phyloP scores from a whole-genome alignment of 2,888 invertebrate genomes.

The Eilema griseolum region DNA sequence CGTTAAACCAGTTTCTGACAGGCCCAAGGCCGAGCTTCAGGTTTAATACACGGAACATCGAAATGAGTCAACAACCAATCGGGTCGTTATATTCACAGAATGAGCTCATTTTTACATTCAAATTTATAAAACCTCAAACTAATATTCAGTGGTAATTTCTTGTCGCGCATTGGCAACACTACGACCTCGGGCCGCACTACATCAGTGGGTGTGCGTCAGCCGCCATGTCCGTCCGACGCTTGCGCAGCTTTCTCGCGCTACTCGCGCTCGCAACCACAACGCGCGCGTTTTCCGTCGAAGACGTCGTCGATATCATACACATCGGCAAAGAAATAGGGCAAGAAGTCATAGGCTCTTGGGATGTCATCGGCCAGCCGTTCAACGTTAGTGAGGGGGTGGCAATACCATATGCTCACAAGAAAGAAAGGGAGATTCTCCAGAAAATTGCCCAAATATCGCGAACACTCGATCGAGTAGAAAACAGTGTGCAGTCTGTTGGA shows the following conservation, averaged over 20 bases:
- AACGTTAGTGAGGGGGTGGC: conserved; percentile 85
- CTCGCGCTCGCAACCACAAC: conserved; percentile 62
- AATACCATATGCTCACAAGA: conserved; percentile 87
- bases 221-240: conserved; percentile 74
- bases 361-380: conserved; percentile 87
- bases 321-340: conserved; percentile 88
- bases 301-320: conserved; percentile 88
- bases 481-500: conserved; percentile 66
- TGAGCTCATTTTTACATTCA: neutral
- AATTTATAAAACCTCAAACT: neutral
- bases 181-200: conserved; percentile 61
- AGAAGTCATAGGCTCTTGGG: conserved; percentile 88
- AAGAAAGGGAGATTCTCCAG: conserved; percentile 88
- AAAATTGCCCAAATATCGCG: conserved; percentile 72
- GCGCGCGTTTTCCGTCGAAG: conserved; percentile 82
- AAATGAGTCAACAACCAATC: neutral
- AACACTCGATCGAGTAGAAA: conserved; percentile 69
- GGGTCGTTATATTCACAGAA: conserved; percentile 3
- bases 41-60: conserved; percentile 1
- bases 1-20: conserved; percentile 8
- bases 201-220: conserved; percentile 73
- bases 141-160: conserved; percentile 8
- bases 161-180: conserved; percentile 50
- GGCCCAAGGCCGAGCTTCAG: neutral
- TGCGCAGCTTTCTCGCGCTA: conserved; percentile 67